phyloP scores from a whole-genome alignment of 2,113 vertebrate genomes.

The Procavia capensis region DNA sequence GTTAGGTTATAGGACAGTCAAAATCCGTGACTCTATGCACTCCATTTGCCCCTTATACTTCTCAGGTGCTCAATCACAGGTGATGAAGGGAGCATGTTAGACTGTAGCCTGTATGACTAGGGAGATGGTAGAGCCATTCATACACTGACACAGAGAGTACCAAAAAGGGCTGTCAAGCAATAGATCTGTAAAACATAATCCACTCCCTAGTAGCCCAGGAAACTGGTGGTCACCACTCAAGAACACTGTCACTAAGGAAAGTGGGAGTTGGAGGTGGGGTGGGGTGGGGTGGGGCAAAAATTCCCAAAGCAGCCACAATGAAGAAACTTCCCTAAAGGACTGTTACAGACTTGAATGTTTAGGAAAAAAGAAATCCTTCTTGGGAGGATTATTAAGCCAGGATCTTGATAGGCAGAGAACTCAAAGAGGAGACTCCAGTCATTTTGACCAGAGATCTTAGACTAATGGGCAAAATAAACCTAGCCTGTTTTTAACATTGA shows the following conservation, averaged over 20 bases:
- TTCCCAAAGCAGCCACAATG: neutral
- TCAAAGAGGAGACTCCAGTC: neutral
- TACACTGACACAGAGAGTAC: neutral
- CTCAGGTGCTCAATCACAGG: neutral
- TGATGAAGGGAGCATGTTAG: neutral
- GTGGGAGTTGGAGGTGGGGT: no score
- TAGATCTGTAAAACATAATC: neutral
- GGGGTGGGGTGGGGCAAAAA: neutral
- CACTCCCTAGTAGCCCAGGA: neutral
- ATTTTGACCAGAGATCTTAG: neutral
- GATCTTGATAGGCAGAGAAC: neutral
- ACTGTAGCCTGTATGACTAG: neutral
- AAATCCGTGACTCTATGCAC: neutral
- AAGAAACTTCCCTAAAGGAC: neutral
- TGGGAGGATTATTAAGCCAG: neutral
- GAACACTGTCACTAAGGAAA: neutral
- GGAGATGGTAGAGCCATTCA: neutral
- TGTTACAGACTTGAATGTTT: neutral
- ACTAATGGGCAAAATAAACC: neutral
- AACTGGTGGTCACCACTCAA: neutral
- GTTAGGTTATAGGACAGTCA: neutral
- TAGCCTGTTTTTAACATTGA: neutral
- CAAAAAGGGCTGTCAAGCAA: neutral
- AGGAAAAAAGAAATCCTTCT: neutral
- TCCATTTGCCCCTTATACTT: neutral